phyloP scores from a whole-genome alignment of 64 coral and sea anemone species.

The Stichodactyla mertensii region DNA sequence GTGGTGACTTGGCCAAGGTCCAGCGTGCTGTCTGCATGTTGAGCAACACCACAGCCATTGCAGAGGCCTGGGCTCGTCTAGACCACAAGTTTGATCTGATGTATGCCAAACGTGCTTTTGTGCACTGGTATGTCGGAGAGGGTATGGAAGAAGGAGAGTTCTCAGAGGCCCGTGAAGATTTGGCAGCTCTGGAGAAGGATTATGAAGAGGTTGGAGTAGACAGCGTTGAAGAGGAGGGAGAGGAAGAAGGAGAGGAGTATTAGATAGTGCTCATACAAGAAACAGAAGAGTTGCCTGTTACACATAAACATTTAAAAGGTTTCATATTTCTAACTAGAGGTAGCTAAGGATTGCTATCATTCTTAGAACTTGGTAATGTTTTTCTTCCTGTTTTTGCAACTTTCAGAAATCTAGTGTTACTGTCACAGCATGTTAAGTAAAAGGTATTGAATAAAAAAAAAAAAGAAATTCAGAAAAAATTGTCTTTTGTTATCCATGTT shows the following conservation, averaged over 20 bases:
- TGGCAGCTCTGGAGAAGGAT: neutral
- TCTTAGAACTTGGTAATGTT: neutral
- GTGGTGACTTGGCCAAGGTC: no score
- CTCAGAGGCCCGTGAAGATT: neutral
- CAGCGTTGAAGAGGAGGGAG: neutral
- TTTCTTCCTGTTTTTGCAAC: neutral
- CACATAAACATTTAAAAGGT: neutral
- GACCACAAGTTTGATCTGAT: conserved; percentile 43
- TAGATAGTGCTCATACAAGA: neutral
- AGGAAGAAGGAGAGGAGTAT: neutral
- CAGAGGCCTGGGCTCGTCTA: no score
- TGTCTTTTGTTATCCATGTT: neutral
- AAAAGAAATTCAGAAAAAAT: neutral
- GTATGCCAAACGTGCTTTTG: conserved; percentile 19
- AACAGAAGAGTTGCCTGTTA: neutral
- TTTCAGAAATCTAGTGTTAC: neutral
- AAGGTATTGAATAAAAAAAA: neutral
- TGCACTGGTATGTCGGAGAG: conserved; percentile 14
- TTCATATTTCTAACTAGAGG: neutral
- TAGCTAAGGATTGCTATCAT: neutral
- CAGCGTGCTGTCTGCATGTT: no score
- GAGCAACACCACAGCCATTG: no score
- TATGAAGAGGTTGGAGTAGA: no score
- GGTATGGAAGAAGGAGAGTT: conserved; percentile 10
- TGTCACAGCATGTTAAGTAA: neutral